Evolutionary conservation across 2,888 invertebrate species (phyloP).

Genomic region (Lampropteryx suffumata): DNA sequence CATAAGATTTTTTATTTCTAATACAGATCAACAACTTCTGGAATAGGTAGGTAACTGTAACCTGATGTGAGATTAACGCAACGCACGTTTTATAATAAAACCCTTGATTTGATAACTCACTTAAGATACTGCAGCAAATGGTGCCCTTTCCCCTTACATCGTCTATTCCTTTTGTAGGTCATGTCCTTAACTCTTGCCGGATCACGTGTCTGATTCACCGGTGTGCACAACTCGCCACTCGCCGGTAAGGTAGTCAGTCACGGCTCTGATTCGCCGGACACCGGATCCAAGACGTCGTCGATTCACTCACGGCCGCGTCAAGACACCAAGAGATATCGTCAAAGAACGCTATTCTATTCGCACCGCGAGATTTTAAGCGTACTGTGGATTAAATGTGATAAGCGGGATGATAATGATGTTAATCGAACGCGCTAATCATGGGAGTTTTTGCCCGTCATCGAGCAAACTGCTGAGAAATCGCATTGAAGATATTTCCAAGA

Average conservation of each 20-base stretch:
- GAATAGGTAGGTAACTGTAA: too few species aligned
- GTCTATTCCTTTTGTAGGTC: conserved; percentile 49
- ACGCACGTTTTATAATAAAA: too few species aligned
- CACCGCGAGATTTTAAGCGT: conserved; percentile 32
- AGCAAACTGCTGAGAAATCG: conserved; percentile 14
- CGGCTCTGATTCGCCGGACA: conserved; percentile 34
- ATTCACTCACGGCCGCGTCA: conserved; percentile 42
- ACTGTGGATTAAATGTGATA: conserved; percentile 31
- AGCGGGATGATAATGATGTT: conserved; percentile 29
- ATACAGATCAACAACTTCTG: conserved; percentile 17
- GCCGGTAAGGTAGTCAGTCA: too few species aligned
- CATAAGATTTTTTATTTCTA: conserved; percentile 13
- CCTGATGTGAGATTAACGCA: too few species aligned
- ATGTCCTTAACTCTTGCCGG: conserved; percentile 34
- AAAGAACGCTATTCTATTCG: conserved; percentile 48
- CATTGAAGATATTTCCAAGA: conserved; percentile 17
- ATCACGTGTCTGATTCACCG: conserved; percentile 32
- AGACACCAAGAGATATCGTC: conserved; percentile 46
- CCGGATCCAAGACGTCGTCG: conserved; percentile 33
- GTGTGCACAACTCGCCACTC: conserved; percentile 27
- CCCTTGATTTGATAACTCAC: conserved; percentile 46
- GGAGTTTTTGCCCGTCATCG: conserved; percentile 16
- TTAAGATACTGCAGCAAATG: conserved; percentile 65
- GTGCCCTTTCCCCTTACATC: conserved; percentile 65
- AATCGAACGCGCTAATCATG: conserved; percentile 22